Base-by-base conservation (phyloP, 2,888 invertebrate genomes). In the Lasioglossum oenotherae region DNA sequence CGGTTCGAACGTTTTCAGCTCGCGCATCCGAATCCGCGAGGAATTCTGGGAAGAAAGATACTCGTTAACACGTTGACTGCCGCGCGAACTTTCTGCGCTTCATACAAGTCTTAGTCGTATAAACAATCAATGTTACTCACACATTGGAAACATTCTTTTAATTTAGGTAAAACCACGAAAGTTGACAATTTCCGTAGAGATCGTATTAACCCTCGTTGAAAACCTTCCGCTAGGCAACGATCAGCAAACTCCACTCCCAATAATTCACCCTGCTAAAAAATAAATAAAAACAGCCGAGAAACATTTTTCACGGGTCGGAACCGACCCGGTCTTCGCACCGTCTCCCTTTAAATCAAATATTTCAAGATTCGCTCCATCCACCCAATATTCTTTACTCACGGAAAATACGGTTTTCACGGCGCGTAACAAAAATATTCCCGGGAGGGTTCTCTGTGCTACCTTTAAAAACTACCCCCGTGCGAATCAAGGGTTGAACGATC, bases 401-500 rank as follows among this genome's bases (percentile, higher is more conserved):
- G 53, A 53, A 53, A n/a, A 23, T 1, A 60, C 60, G 60, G 27
- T 60, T 60, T 5, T 16, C 1, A n/a, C n/a, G 12, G 60, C 60
- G 60, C 27, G 60, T 14, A 60, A 60, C 60, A 14, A 27, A 27
- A 60, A 14, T 14, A 27, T 60, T 60, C 67, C 8, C 31, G 16
- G 16, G 35, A 27, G 4, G 27, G 14, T 27, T 60, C n/a, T 27
- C n/a, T 27, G 60, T 27, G 60, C 27, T 60, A 14, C 31, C 67
- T 19, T 31, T 16, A 31, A 67, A 16, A 31, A 16, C 67, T 35
- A 35, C 19, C 35, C 67, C 67, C 67, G 23, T 23, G 35, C 38
- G 69, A 44, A 53, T 6, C 16, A 19, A 74, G 53, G 49, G 53
- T 49, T 74, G 31, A 74, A 74, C 74, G 74, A 53, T 53, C 74